A percentile compares a stretch with the other conserved stretches of the same genome.
These are phyloP conservation scores for Recurvirostra avosetta DNA, from an alignment of 2,113 vertebrate species.

Conservation along the genomic window DNA sequence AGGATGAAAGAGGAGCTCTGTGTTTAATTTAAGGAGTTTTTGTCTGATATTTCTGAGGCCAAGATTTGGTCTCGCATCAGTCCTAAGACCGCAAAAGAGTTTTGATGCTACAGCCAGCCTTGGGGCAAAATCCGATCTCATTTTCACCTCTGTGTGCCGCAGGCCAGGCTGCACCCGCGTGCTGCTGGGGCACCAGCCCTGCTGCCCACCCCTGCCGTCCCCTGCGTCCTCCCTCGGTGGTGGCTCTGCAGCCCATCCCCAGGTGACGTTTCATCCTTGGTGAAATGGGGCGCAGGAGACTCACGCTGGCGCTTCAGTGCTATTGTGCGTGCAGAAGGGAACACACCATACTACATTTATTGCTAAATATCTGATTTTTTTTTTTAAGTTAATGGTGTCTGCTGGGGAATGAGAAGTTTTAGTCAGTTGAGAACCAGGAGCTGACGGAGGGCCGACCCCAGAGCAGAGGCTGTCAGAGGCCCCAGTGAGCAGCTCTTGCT, in stretches of 20 bases:
- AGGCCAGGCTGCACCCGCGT: background rate
- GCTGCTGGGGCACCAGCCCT: background rate
- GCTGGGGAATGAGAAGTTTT: background rate
- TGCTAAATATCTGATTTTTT: background rate
- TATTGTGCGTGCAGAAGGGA: background rate
- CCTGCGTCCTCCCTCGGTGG: fast-evolving
- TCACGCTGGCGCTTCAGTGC: fast-evolving
- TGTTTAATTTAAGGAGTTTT: background rate
- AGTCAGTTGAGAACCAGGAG: background rate
- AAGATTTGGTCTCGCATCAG: background rate
- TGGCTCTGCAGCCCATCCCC: background rate
- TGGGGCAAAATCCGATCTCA: background rate
- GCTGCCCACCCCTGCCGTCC: background rate
- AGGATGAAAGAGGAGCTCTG: background rate
- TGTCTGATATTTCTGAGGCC: background rate
- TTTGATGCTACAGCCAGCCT: background rate
- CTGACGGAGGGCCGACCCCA: background rate
- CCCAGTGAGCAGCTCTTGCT: fast-evolving
- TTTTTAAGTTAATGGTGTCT: background rate
- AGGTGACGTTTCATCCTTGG: no score
- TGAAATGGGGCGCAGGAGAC: fast-evolving
- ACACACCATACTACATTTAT: fast-evolving
- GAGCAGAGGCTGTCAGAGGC: background rate
- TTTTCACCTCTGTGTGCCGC: background rate
- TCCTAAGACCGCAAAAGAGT: background rate